Conservation (phyloP, 2,888 invertebrate genomes). For the Tanytarsus gracilentus region DNA sequence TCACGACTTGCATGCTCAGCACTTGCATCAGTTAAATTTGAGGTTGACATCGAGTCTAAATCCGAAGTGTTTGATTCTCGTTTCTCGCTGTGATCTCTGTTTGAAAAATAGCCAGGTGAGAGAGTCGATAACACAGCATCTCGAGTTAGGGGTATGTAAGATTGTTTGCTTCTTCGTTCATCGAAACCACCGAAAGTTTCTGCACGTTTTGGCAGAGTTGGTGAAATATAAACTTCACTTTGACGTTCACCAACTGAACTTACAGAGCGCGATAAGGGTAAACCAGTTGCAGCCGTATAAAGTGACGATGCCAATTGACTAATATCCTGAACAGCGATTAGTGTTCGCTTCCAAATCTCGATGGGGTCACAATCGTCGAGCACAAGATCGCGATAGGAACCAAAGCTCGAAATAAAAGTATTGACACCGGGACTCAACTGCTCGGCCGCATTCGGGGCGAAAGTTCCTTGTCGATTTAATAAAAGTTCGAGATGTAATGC, state of each 20-base stretch:
- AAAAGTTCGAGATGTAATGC: slow-evolving; percentile 66
- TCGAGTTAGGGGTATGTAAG: slow-evolving; percentile 42
- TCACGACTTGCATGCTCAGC: slow-evolving; percentile 32
- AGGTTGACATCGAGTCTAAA: slow-evolving; percentile 42
- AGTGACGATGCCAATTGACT: slow-evolving; percentile 63
- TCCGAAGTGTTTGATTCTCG: slow-evolving; percentile 31
- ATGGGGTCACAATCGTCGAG: slow-evolving; percentile 67
- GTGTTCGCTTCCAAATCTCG: slow-evolving; percentile 73
- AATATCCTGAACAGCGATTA: slow-evolving; percentile 52
- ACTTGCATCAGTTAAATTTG: slow-evolving; percentile 30
- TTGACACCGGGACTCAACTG: slow-evolving; percentile 36
- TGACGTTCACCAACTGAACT: slow-evolving; percentile 91
- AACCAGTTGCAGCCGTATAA: slow-evolving; percentile 57
- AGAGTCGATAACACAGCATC: slow-evolving; percentile 46
- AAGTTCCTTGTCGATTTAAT: slow-evolving; percentile 50
- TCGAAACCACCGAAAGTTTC: slow-evolving; percentile 97
- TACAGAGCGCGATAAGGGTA: slow-evolving; percentile 77
- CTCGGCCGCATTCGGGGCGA: slow-evolving; percentile 42
- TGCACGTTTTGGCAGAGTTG: slow-evolving; percentile 81
- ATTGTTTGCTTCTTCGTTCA: slow-evolving; percentile 42
- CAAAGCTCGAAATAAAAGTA: slow-evolving; percentile 41
- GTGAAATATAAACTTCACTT: slow-evolving; percentile 74
- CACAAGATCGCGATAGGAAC: slow-evolving; percentile 60
- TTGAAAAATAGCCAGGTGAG: slow-evolving; percentile 40
- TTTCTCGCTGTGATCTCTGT: slow-evolving; percentile 29